These are phyloP conservation scores for Rhynchopsitta pachyrhyncha DNA, from an alignment of 2,113 vertebrate species.

Conservation along the genomic window DNA sequence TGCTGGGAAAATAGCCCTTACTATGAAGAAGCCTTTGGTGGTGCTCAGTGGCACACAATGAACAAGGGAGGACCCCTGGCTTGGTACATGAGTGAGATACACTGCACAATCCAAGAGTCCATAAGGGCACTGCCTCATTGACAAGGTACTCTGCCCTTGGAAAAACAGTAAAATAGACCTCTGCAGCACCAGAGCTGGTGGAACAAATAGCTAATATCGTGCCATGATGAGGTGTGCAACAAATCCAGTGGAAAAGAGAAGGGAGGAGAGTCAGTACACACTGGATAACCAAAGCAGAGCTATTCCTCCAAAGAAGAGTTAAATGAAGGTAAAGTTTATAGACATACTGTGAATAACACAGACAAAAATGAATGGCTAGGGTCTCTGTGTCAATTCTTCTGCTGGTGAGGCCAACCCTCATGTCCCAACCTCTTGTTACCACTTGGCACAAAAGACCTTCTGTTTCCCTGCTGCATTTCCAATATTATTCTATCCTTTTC, in stretches of 20 bases:
- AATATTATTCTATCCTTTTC: not conserved
- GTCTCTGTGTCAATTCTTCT: not conserved
- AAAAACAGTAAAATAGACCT: not conserved
- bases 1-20: not conserved
- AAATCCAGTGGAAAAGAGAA: rapidly evolving
- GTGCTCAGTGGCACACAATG: not conserved
- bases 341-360: not conserved
- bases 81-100: not conserved
- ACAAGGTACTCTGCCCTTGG: not conserved
- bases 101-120: not conserved
- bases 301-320: not conserved
- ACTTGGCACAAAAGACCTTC: not conserved
- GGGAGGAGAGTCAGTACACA: too few relatives aligned
- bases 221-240: not conserved
- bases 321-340: not conserved
- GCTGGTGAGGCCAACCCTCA: not conserved
- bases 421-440: not conserved
- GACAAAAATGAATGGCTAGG: not conserved
- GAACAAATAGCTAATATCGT: rapidly evolving
- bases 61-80: not conserved
- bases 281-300: not conserved
- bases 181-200: not conserved
- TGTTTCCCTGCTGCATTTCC: rapidly evolving
- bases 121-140: not conserved
- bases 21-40: not conserved